A percentile compares a stretch with the other conserved stretches of the same genome.
phyloP scores from a whole-genome alignment of 1,140 invertebrate species.

The Calosoma granatense region DNA sequence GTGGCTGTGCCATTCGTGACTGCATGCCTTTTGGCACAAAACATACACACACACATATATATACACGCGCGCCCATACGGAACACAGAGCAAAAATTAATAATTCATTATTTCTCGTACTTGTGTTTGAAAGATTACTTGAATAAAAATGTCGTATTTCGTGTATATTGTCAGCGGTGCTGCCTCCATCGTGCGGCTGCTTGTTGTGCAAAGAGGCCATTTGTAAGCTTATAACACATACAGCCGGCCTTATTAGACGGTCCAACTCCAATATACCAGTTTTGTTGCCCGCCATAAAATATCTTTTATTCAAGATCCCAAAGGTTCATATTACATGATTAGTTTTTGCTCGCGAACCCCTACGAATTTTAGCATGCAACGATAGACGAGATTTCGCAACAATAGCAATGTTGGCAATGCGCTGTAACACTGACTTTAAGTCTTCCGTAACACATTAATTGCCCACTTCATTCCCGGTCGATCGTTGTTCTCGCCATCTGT shows the following conservation, averaged over 20 bases:
- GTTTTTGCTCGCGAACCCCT: slow-evolving; percentile 18
- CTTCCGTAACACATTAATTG: neutral
- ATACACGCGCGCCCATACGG: neutral
- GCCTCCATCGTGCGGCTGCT: slow-evolving; percentile 13
- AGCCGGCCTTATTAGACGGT: slow-evolving; percentile 23
- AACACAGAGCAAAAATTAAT: neutral
- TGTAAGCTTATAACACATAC: slow-evolving; percentile 27
- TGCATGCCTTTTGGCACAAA: neutral
- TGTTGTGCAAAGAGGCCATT: slow-evolving; percentile 26
- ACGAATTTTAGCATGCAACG: neutral
- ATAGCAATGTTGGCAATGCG: neutral
- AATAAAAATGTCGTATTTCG: slow-evolving; percentile 8
- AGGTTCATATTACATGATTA: slow-evolving; percentile 25
- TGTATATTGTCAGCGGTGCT: slow-evolving; percentile 10
- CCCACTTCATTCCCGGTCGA: too few relatives aligned
- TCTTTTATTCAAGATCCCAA: slow-evolving; percentile 26
- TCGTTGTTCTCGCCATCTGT: neutral
- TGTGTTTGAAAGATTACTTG: slow-evolving; percentile 7
- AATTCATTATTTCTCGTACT: slow-evolving; percentile 9
- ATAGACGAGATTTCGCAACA: neutral
- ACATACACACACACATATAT: neutral
- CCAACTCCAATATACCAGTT: slow-evolving; percentile 23
- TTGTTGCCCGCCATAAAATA: slow-evolving; percentile 23
- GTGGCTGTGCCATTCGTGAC: too few relatives aligned
- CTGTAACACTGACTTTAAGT: neutral